Evolutionary conservation across 2,113 vertebrate genomes (phyloP).

Genomic region (Orthonyx spaldingii): DNA sequence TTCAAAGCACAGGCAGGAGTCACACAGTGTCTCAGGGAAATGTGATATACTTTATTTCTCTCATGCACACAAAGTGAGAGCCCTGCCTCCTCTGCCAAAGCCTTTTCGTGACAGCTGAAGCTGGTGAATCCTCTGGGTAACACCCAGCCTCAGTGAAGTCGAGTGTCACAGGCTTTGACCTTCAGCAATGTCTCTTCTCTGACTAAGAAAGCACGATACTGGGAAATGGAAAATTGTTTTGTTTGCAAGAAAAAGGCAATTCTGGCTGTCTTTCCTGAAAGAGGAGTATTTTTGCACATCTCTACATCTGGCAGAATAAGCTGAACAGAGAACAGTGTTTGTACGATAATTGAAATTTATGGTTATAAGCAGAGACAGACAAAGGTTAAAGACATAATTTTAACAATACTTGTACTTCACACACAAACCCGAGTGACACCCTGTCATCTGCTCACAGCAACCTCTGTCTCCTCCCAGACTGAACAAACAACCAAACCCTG

Average conservation of each 20-base stretch:
- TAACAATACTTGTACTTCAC: not conserved
- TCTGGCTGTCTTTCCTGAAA: not conserved
- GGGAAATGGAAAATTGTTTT: not conserved
- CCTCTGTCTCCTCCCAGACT: not conserved
- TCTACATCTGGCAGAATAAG: not conserved
- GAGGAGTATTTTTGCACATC: not conserved
- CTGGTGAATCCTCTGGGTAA: not conserved
- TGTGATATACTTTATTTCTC: not conserved
- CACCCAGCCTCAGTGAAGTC: not conserved
- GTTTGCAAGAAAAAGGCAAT: not conserved
- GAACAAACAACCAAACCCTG: not conserved
- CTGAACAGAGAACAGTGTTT: not conserved
- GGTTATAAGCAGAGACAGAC: not conserved
- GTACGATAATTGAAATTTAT: not conserved
- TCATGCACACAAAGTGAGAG: not conserved
- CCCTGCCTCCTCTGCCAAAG: not conserved
- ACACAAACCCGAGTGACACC: not conserved
- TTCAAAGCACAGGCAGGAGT: not conserved
- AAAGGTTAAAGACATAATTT: not conserved
- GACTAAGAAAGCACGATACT: not conserved
- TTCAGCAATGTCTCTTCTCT: not conserved
- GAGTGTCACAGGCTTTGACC: not conserved
- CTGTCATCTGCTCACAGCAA: not conserved
- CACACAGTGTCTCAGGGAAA: not conserved
- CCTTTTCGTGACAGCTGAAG: not conserved